Base-by-base conservation (phyloP, 2,113 vertebrate genomes). In the Pseudopodoces humilis region DNA sequence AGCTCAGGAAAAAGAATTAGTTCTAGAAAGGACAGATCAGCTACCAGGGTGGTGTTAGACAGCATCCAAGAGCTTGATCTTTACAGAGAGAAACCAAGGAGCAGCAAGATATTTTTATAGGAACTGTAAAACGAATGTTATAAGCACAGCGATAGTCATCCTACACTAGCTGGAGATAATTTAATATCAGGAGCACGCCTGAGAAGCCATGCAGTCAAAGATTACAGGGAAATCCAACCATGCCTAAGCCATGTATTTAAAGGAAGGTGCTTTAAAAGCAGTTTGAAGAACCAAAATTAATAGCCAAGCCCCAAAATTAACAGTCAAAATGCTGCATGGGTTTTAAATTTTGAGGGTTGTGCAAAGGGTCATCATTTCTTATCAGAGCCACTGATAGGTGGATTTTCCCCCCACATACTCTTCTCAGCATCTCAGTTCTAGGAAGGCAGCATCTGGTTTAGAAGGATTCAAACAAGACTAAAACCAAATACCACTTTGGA, bases 261-360 rank as follows among this genome's bases (percentile, higher is more conserved):
- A 92, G 6, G 13, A 16, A 71, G 5, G 2, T 30, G 12, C 18
- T 76, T 49, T 27, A 60, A 83, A 82, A 90, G 43, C 27, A 21
- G 6, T 56, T 49, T 15, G 11, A 30, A 92, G 19, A 58, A 41
- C 6, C 27, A 69, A 69, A 78, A 37, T 16, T 30, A 28, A 64
- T 2, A 37, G 13, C 28, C 7, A 6, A n/a, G 43, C 2, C 11
- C 3, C 31, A 41, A 67, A 72, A 33, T 21, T 25, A 20, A 37
- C 2, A 37, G 22, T 17, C 7, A 7, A 49, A 53, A 28, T 18
- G 10, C 16, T 35, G 21, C 13, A 8, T 0, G 13, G 31, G 8
- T 68, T 72, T 72, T 55, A 47, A 20, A 2, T 59, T 6, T 31
- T 62, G 35, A 55, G 28, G 18, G 16, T 5, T n/a, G 20, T n/a